Conservation (phyloP, 2,888 invertebrate species). For the Coleophora flavipennella region DNA sequence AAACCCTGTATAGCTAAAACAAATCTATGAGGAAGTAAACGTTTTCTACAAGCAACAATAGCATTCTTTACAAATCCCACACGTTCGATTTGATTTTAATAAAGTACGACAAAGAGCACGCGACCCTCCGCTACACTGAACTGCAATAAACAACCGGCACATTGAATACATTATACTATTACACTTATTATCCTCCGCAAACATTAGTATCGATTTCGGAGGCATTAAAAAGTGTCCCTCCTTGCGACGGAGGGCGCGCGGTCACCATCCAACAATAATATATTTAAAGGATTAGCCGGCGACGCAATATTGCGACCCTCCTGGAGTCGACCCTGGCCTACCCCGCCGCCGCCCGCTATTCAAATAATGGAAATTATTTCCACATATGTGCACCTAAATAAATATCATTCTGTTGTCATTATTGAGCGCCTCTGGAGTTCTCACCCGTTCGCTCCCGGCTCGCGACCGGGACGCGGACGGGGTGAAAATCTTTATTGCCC, state of each 20-base stretch:
- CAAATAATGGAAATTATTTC: constrained; percentile 71
- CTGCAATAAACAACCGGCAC: constrained; percentile 7
- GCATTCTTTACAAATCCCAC: neutral
- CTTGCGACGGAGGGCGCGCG: constrained; percentile 36
- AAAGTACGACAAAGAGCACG: constrained; percentile 1
- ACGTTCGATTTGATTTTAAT: constrained; percentile 8
- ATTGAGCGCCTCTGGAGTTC: constrained; percentile 50
- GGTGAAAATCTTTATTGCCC: neutral
- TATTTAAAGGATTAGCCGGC: constrained; percentile 71
- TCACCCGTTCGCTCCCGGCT: constrained; percentile 51
- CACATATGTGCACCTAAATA: constrained; percentile 72
- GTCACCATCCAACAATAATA: constrained; percentile 66
- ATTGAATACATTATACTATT: constrained; percentile 26
- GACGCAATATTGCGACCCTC: constrained; percentile 69
- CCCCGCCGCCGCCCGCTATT: constrained; percentile 50
- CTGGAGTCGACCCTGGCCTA: constrained; percentile 23
- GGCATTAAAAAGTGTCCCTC: constrained; percentile 56
- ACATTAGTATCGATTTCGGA: constrained; percentile 59
- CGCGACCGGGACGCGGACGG: constrained; percentile 29
- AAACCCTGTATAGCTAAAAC: no score
- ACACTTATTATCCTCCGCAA: constrained; percentile 20
- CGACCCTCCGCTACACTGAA: neutral
- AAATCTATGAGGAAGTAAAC: no score
- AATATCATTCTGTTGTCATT: constrained; percentile 65
- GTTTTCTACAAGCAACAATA: no score